These are phyloP conservation scores for Zaprionus davidi DNA, from an alignment of 1,140 invertebrate species.

Conservation along the genomic window DNA sequence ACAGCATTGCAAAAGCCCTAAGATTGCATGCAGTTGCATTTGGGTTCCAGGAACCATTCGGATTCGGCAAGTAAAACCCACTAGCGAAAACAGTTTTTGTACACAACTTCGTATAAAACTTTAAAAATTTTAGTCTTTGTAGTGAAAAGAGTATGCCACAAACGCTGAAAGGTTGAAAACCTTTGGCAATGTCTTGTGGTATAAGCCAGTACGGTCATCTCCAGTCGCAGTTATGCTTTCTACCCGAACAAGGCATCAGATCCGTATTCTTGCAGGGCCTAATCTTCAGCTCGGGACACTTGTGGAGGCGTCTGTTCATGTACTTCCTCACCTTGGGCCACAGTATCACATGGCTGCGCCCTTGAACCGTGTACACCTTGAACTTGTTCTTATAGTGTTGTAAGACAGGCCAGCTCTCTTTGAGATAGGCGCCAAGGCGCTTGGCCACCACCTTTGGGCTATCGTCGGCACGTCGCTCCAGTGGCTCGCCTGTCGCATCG, in stretches of 20 bases:
- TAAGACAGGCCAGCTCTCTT: conserved; percentile 22
- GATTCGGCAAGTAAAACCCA: no score
- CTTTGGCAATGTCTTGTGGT: no score
- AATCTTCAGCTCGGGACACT: neutral
- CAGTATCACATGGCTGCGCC: conserved; percentile 14
- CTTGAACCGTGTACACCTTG: conserved; percentile 17
- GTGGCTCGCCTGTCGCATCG: conserved; percentile 39
- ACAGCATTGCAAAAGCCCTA: no score
- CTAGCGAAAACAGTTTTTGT: no score
- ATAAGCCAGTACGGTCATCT: no score
- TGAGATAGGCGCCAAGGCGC: conserved; percentile 10
- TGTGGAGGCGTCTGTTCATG: conserved; percentile 14
- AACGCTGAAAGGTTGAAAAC: no score
- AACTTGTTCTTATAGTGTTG: conserved; percentile 16
- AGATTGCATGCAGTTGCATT: no score
- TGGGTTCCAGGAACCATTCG: no score
- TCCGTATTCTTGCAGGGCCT: neutral
- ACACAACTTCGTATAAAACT: no score
- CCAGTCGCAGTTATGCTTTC: neutral
- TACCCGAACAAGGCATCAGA: neutral
- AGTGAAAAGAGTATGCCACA: no score
- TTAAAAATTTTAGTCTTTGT: no score
- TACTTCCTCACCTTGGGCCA: conserved; percentile 37
- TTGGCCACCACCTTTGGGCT: neutral
- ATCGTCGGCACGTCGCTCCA: conserved; percentile 38